Percentiles rank a stretch among this genome's conserved stretches.
phyloP scores from a whole-genome alignment of 2,888 invertebrate genomes.

The Tridacna gigas region DNA sequence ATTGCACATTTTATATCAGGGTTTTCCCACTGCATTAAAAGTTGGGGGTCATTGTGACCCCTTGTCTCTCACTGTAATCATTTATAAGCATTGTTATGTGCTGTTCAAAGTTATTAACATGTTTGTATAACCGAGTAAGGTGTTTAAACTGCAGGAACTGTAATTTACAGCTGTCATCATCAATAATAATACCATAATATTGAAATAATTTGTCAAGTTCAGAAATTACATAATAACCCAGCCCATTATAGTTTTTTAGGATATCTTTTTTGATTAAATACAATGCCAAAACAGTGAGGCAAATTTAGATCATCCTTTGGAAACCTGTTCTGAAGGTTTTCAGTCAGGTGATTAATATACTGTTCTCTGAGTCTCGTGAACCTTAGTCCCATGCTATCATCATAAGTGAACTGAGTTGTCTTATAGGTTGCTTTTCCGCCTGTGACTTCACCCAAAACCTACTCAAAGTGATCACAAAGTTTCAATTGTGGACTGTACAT shows the following conservation, averaged over 20 bases:
- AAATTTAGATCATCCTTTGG: slow-evolving; percentile 35
- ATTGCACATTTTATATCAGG: no score
- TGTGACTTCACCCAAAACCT: slow-evolving; percentile 20
- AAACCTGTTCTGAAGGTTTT: slow-evolving; percentile 36
- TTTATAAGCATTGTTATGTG: slow-evolving; percentile 25
- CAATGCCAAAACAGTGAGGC: slow-evolving; percentile 31
- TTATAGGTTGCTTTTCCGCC: slow-evolving; percentile 23
- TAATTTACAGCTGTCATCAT: slow-evolving; percentile 15
- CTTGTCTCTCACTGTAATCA: slow-evolving; percentile 30
- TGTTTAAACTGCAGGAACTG: slow-evolving; percentile 24
- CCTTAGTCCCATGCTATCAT: slow-evolving; percentile 29
- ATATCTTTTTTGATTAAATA: slow-evolving; percentile 41
- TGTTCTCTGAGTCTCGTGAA: slow-evolving; percentile 20
- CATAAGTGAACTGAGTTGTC: slow-evolving; percentile 25
- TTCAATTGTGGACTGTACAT: slow-evolving; percentile 18
- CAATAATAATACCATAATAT: neutral
- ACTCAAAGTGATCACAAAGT: slow-evolving; percentile 16
- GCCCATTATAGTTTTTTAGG: slow-evolving; percentile 22
- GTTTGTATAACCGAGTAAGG: slow-evolving; percentile 19
- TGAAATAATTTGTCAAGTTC: slow-evolving; percentile 1
- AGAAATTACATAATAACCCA: slow-evolving; percentile 20
- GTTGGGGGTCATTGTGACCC: no score
- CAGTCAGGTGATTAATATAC: slow-evolving; percentile 29
- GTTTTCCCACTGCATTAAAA: no score
- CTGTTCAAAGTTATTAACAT: slow-evolving; percentile 6